Conservation (phyloP, 2,888 invertebrate genomes). For the Orthosia gothica region DNA sequence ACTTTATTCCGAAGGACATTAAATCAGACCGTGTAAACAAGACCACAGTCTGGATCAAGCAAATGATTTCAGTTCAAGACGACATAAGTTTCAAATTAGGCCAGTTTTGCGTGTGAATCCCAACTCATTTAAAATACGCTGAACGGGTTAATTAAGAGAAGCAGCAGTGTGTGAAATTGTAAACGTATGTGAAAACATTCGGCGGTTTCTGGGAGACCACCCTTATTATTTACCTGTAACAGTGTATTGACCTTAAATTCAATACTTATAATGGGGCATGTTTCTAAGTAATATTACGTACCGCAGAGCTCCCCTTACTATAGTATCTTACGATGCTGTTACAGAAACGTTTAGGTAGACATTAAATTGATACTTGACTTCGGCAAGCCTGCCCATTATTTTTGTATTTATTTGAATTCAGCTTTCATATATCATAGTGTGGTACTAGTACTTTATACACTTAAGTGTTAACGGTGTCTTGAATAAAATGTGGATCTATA, state of each 20-base stretch:
- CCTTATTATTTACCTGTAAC: constrained; percentile 70
- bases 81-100: constrained; percentile 77
- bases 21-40: constrained; percentile 73
- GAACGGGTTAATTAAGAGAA: constrained; percentile 86
- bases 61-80: constrained; percentile 74
- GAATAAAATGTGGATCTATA: constrained; percentile 6
- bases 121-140: constrained; percentile 85
- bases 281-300: constrained; percentile 26
- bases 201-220: constrained; percentile 76
- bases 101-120: constrained; percentile 72
- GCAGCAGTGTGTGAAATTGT: constrained; percentile 86
- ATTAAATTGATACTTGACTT: constrained; percentile 60
- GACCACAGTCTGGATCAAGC: constrained; percentile 63
- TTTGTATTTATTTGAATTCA: constrained; percentile 59
- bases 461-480: constrained; percentile 4
- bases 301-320: constrained; percentile 21
- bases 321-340: constrained; percentile 40
- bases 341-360: constrained; percentile 51
- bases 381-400: constrained; percentile 54
- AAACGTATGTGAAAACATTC: constrained; percentile 85
- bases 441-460: constrained; percentile 8
- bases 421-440: constrained; percentile 43
- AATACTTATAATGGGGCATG: constrained; percentile 52
- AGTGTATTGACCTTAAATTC: constrained; percentile 69
- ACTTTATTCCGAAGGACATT: constrained; percentile 64